Percentiles rank a stretch among this genome's conserved stretches.
Conservation (phyloP, 2,888 invertebrate genomes). For the Watsonalla cultraria region DNA sequence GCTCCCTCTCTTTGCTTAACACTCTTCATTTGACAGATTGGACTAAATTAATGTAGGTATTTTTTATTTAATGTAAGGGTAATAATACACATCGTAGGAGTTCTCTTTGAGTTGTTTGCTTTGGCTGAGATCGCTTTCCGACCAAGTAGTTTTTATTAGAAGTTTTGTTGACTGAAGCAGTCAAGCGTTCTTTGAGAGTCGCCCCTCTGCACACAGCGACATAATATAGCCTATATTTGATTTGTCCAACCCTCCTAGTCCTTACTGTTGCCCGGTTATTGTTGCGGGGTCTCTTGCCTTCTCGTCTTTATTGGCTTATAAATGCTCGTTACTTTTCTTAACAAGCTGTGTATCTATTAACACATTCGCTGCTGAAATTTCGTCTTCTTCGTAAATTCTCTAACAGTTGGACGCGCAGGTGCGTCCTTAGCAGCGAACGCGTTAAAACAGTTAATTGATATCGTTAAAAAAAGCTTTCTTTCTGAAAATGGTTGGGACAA, state of each 20-base stretch:
- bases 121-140: conserved; percentile 44
- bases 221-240: conserved; percentile 68
- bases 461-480: neutral
- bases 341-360: conserved; percentile 7
- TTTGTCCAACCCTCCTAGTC: conserved; percentile 52
- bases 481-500: neutral
- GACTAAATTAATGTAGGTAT: conserved; percentile 70
- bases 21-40: conserved; percentile 78
- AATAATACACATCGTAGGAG: conserved; percentile 58
- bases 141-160: conserved; percentile 75
- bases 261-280: conserved; percentile 35
- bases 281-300: conserved; percentile 21
- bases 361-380: too few species aligned
- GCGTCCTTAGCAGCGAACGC: too few species aligned
- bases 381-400: too few species aligned
- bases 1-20: conserved; percentile 74
- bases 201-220: conserved; percentile 56
- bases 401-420: too few species aligned
- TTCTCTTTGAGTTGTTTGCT: conserved; percentile 46
- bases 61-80: conserved; percentile 74
- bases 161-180: conserved; percentile 59
- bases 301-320: conserved; percentile 32
- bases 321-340: conserved; percentile 26
- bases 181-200: conserved; percentile 40
- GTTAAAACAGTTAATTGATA: conserved; percentile 1